These are phyloP conservation scores for Plemyria rubiginata DNA, from an alignment of 2,888 invertebrate species.

Conservation along the genomic window DNA sequence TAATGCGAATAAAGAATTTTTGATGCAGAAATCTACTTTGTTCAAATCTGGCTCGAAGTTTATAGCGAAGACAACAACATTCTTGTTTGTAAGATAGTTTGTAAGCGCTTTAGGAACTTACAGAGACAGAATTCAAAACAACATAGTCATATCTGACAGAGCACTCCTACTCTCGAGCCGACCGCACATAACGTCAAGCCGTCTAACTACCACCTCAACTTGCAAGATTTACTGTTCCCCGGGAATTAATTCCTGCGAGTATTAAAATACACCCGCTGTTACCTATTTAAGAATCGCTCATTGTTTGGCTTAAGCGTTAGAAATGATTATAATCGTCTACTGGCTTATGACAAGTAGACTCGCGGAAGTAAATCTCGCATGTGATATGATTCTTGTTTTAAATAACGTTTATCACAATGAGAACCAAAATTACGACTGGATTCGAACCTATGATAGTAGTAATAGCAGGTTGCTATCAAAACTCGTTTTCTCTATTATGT, in stretches of 20 bases:
- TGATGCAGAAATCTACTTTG: neutral
- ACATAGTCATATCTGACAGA: constrained; percentile 22
- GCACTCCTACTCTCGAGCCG: constrained; percentile 10
- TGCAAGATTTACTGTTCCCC: constrained; percentile 39
- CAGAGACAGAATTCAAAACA: constrained; percentile 15
- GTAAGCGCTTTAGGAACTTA: neutral
- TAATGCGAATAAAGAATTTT: constrained; percentile 20
- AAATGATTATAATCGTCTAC: constrained; percentile 2
- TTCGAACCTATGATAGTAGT: too few relatives aligned
- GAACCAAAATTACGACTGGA: too few relatives aligned
- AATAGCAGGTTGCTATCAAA: too few relatives aligned
- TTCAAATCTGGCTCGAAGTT: neutral
- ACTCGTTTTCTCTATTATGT: too few relatives aligned
- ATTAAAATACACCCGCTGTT: constrained; percentile 41
- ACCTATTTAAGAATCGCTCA: constrained; percentile 38
- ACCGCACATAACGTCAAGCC: constrained; percentile 44
- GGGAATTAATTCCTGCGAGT: constrained; percentile 40
- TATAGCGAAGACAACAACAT: neutral
- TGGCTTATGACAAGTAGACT: constrained; percentile 1
- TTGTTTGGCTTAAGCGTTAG: constrained; percentile 22
- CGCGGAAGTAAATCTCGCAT: neutral
- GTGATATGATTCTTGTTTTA: neutral
- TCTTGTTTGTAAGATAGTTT: neutral
- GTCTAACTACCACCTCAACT: constrained; percentile 37
- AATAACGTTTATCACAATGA: too few relatives aligned